Evolutionary conservation across 2,888 invertebrate species (phyloP), one percentile per base, ranked within the genome.

Genomic region (Caenorhabditis wallacei): DNA sequence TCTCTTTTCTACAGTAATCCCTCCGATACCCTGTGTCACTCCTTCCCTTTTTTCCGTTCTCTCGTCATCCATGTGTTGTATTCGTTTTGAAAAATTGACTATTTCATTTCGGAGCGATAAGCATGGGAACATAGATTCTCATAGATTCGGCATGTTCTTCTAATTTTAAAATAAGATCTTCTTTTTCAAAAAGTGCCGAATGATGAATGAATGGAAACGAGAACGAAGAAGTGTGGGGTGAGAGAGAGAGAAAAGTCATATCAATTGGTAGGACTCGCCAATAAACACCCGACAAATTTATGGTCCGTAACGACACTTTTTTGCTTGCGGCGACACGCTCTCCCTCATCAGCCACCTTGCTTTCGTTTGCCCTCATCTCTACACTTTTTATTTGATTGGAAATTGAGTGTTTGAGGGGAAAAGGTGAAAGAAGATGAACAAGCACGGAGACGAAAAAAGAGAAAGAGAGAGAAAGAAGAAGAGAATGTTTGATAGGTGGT

Each of bases 211-310:
- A 13, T n/a, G 61, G 16, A n/a, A n/a, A n/a, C n/a, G n/a, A n/a
- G n/a, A 63, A 46, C 24, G 43, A 63, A 10, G n/a, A 57, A 46
- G 18, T n/a, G 18, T 11, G 54, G 37, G 26, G 11, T 11, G 26
- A 7, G 40, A 51, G 68, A 46, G 46, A 61, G 57, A 61, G 57
- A 46, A 18, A 54, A 76, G 57, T 68, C 66, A 75, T 66, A 66
- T 69, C 66, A 76, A 61, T 69, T 66, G 68, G 68, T 53, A 75
- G 64, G 18, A 54, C 59, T 37, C 66, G 59, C 63, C 78, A 69
- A 79, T 79, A 79, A 79, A 79, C 79, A 70, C 70, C 72, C 80
- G 79, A 63, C 69, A 63, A 79, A 79, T 79, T 79, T 79, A 79
- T 79, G 79, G 79, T 79, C 79, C 79, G 79, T 69, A 79, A 79